phyloP scores from a whole-genome alignment of 2,113 vertebrate species.

The Charadrius vociferus region DNA sequence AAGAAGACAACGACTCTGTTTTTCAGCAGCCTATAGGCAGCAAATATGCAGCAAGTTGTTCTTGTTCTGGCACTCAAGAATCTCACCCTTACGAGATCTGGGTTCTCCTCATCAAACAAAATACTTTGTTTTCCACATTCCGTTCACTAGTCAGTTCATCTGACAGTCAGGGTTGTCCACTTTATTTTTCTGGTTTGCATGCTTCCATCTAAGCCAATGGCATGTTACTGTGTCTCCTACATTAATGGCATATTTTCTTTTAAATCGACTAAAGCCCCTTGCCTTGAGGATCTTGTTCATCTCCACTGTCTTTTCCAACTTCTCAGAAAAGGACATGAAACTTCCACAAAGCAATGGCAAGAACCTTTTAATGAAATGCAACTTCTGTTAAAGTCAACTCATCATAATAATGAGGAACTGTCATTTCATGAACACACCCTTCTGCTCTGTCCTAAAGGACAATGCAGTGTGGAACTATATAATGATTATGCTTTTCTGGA shows the following conservation, averaged over 20 bases:
- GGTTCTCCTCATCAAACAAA: not conserved
- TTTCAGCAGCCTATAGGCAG: not conserved
- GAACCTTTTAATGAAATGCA: not conserved
- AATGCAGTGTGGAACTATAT: not conserved
- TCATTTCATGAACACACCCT: not conserved
- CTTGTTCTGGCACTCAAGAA: not conserved
- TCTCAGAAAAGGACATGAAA: not conserved
- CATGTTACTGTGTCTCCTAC: not conserved
- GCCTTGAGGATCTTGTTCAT: not conserved
- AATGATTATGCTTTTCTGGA: not conserved
- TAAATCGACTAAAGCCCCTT: not conserved
- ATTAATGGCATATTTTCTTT: not conserved
- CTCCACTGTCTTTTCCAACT: not conserved
- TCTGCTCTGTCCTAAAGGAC: not conserved
- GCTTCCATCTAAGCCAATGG: not conserved
- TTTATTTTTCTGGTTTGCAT: not conserved
- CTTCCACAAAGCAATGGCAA: not conserved
- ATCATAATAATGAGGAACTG: not conserved
- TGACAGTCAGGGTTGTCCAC: not conserved
- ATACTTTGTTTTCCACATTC: not conserved
- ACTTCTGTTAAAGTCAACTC: not conserved
- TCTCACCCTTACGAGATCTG: not conserved
- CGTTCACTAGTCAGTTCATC: not conserved
- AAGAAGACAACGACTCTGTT: not conserved
- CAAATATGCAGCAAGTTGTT: not conserved